Evolutionary conservation across 2,113 vertebrate species (phyloP).

Genomic region (Nothobranchius kuhntae): DNA sequence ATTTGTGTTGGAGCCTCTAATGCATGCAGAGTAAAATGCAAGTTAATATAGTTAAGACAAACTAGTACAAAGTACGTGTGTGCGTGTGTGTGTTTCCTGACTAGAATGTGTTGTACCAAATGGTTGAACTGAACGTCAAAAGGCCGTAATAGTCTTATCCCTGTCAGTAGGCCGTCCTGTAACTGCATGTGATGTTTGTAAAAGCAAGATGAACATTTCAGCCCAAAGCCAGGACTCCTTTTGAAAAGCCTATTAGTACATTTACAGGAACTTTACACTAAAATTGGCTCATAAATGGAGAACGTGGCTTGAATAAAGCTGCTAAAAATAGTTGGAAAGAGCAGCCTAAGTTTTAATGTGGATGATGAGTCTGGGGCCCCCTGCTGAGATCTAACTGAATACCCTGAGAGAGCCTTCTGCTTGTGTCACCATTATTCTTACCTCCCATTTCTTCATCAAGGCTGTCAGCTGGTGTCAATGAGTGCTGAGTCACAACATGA

Average conservation of each 20-base stretch:
- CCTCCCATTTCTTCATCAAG: slow-evolving; percentile 42
- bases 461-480: slow-evolving; percentile 55
- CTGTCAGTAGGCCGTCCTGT: too few relatives aligned
- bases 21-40: too few relatives aligned
- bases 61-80: too few relatives aligned
- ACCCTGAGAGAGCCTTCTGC: slow-evolving; percentile 43
- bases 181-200: neutral
- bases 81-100: too few relatives aligned
- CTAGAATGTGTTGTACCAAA: too few relatives aligned
- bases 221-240: neutral
- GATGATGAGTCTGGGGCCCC: slow-evolving; percentile 24
- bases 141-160: too few relatives aligned
- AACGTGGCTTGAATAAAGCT: neutral
- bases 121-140: too few relatives aligned
- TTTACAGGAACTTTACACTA: neutral
- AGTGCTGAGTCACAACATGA: slow-evolving; percentile 68
- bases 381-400: slow-evolving; percentile 30
- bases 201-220: neutral
- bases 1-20: too few relatives aligned
- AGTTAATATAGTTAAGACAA: too few relatives aligned
- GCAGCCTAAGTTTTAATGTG: neutral
- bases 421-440: slow-evolving; percentile 72
- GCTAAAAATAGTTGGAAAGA: neutral
- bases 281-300: neutral
- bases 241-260: neutral